Evolutionary conservation across 30 jellyfish, hydroid and myxozoan species (phyloP).

Genomic region (Aurelia coerulea): DNA sequence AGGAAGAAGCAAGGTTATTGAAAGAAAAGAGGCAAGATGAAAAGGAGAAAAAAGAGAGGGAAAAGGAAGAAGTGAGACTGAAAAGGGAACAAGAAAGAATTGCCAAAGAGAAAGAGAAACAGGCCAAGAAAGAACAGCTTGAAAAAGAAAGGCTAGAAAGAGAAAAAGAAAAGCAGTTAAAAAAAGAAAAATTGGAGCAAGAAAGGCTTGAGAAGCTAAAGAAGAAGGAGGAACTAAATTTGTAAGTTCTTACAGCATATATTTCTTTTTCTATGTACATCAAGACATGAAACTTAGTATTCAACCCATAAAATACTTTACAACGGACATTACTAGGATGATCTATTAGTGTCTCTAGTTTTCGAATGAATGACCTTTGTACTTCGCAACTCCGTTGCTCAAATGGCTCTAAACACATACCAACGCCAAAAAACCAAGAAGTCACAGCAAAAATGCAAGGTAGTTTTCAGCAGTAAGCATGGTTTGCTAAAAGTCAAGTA

Average conservation of each 20-base stretch:
- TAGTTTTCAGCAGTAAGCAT: too few relatives aligned
- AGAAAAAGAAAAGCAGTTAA: conserved; percentile 39
- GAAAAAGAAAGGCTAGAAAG: conserved; percentile 36
- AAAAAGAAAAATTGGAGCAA: conserved; percentile 41
- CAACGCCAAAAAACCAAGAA: too few relatives aligned
- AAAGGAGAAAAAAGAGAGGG: conserved; percentile 25
- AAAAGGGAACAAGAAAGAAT: conserved; percentile 48
- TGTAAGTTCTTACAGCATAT: neutral
- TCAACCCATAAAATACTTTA: too few relatives aligned
- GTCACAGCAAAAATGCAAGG: too few relatives aligned
- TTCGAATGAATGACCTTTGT: too few relatives aligned
- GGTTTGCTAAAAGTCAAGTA: too few relatives aligned
- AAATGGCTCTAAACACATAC: too few relatives aligned
- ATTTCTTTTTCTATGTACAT: neutral
- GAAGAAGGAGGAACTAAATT: conserved; percentile 29
- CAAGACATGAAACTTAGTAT: too few relatives aligned
- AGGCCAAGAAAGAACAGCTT: conserved; percentile 29
- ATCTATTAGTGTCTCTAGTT: too few relatives aligned
- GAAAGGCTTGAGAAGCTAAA: conserved; percentile 39
- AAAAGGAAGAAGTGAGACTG: conserved; percentile 22
- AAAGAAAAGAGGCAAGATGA: conserved; percentile 41
- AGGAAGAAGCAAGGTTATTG: conserved; percentile 57
- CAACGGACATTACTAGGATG: too few relatives aligned
- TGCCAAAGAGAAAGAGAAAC: conserved; percentile 37
- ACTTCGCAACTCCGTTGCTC: too few relatives aligned